These are phyloP conservation scores for Rhyzopertha dominica DNA, from an alignment of 1,140 invertebrate species.

Conservation along the genomic window DNA sequence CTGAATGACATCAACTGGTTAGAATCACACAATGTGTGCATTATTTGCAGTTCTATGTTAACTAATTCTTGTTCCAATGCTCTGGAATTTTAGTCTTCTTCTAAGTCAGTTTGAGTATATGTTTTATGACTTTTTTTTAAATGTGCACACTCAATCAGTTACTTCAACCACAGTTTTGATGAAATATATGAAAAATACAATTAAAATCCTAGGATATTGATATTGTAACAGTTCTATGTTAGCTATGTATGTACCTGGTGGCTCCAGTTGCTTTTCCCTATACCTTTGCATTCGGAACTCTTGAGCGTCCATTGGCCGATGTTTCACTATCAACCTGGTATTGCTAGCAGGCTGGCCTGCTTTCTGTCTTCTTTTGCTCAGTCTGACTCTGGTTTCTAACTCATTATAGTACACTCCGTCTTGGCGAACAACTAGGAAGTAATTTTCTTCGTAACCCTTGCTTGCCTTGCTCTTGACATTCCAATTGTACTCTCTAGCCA, in stretches of 20 bases:
- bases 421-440: slow-evolving; percentile 90
- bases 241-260: slow-evolving; percentile 55
- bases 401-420: slow-evolving; percentile 96
- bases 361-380: slow-evolving; percentile 85
- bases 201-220: slow-evolving; percentile 5
- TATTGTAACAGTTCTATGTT: slow-evolving; percentile 1
- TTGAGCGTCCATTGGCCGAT: slow-evolving; percentile 77
- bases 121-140: too few species aligned
- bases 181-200: slow-evolving; percentile 11
- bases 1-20: slow-evolving; percentile 5
- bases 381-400: slow-evolving; percentile 88
- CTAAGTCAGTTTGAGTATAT: too few species aligned
- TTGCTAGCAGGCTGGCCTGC: slow-evolving; percentile 68
- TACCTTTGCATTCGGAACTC: slow-evolving; percentile 85
- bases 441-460: slow-evolving; percentile 98
- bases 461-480: slow-evolving; percentile 98
- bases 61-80: too few species aligned
- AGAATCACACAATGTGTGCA: too few species aligned
- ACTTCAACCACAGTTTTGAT: slow-evolving; percentile 3
- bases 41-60: too few species aligned
- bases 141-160: too few species aligned
- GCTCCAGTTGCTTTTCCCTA: slow-evolving; percentile 82
- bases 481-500: slow-evolving; percentile 96
- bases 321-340: slow-evolving; percentile 83
- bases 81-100: too few species aligned